Base-by-base conservation (phyloP, 53 echinoderm and acorn worm genomes). In the Zoroaster sp. region DNA sequence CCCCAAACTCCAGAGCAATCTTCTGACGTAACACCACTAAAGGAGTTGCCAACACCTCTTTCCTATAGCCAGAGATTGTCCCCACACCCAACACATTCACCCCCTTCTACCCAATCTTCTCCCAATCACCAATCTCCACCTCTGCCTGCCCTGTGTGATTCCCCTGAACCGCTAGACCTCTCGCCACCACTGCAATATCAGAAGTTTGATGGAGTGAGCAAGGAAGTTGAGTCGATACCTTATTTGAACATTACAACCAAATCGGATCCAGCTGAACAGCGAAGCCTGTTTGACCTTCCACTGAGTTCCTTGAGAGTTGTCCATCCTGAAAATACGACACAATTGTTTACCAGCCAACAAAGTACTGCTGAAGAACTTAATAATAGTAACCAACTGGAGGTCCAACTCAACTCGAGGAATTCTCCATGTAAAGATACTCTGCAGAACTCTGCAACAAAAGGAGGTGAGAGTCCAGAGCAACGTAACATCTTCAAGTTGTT, bases 401-500 rank as follows among this genome's bases (percentile, higher is more conserved):
- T 5, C 59, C 25, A 80, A 4, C 9, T 49, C 3, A 75, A 35
- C 49, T 46, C 33, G n/a, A 11, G 17, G 12, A 51, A n/a, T 30
- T 0, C n/a, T 69, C 69, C 3, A 36, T 9, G 10, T 32, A 39
- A 49, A 34, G 77, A 55, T 49, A 35, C 55, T 18, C 10, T 36
- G n/a, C 78, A 54, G 78, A 59, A 35, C 52, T 55, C 54, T 21
- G 3, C 37, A 13, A 53, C 34, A n/a, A 23, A 46, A 35, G 65
- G 66, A 39, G 42, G 40, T 63, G 37, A 66, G 33, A 80, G 81
- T 65, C 41, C 55, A 0, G 83, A 83, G 35, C 83, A 83, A 35
- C 83, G 83, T 35, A 83, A 83, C 70, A 83, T 83, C 44, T 83
- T 83, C 83, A 69, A 83, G 44, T 69, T 83, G 71, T 28, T 83